phyloP scores from a whole-genome alignment of 2,888 invertebrate species.

The Euzophera pinguis region DNA sequence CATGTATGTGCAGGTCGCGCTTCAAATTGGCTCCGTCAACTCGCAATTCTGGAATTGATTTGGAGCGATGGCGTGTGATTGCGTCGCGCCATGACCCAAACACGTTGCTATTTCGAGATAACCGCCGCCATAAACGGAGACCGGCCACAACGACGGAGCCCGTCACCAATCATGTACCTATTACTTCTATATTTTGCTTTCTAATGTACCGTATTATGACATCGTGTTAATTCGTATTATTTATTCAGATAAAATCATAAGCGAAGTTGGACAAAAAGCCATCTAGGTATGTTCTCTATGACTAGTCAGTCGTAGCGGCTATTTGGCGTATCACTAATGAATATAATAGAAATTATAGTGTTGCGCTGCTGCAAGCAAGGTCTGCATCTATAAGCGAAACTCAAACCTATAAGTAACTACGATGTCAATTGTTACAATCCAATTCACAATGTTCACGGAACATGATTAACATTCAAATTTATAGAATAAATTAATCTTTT shows the following conservation, averaged over 20 bases:
- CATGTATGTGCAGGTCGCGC: slow-evolving; percentile 22
- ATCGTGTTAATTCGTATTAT: neutral
- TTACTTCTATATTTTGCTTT: slow-evolving; percentile 1
- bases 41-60: slow-evolving; percentile 58
- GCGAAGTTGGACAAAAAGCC: no score
- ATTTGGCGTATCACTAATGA: no score
- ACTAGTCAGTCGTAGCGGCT: no score
- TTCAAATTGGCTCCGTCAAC: slow-evolving; percentile 24
- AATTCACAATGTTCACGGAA: slow-evolving; percentile 28
- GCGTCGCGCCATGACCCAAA: slow-evolving; percentile 68
- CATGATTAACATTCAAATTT: slow-evolving; percentile 41
- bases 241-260: no score
- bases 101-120: slow-evolving; percentile 78
- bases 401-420: no score
- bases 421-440: slow-evolving; percentile 28
- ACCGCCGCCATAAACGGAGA: slow-evolving; percentile 71
- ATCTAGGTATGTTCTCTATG: no score
- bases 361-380: no score
- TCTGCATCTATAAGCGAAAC: no score
- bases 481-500: slow-evolving; percentile 29
- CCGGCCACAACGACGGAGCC: slow-evolving; percentile 33
- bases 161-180: neutral
- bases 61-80: slow-evolving; percentile 66
- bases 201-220: slow-evolving; percentile 16
- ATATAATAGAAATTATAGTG: no score